Percentiles rank a stretch among this genome's conserved stretches.
Conservation (phyloP, 2,888 invertebrate genomes). For the Cataglyphis cursor region DNA sequence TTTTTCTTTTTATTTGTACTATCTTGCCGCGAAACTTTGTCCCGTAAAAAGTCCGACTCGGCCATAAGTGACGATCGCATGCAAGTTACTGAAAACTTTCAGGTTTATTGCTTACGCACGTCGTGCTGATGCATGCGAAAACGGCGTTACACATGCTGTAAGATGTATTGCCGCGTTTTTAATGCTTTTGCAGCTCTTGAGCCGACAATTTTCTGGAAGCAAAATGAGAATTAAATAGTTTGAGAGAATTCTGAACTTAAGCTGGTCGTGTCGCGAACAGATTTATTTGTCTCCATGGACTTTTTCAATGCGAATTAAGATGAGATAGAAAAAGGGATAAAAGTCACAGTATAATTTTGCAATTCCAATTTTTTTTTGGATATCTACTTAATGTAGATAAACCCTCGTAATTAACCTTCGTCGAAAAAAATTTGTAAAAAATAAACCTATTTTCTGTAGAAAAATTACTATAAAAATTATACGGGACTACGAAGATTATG, state of each 20-base stretch:
- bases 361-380: background rate
- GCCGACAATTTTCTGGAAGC: background rate
- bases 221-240: slow-evolving; percentile 36
- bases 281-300: background rate
- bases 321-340: background rate
- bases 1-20: slow-evolving; percentile 9
- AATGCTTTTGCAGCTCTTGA: slow-evolving; percentile 1
- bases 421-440: background rate
- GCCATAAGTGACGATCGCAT: background rate
- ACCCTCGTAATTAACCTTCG: background rate
- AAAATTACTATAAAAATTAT: slow-evolving; percentile 1
- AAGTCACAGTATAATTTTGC: background rate
- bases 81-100: slow-evolving; percentile 27
- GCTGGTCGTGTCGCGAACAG: background rate
- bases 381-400: background rate
- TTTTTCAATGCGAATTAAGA: background rate
- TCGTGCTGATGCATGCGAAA: slow-evolving; percentile 20
- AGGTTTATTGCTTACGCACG: slow-evolving; percentile 14
- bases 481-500: background rate
- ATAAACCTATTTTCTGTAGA: background rate
- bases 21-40: slow-evolving; percentile 31
- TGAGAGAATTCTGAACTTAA: background rate
- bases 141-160: slow-evolving; percentile 2
- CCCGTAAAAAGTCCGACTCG: background rate
- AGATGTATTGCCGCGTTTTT: slow-evolving; percentile 38